These are phyloP conservation scores for Drosophila varians DNA, from an alignment of 1,140 invertebrate genomes.

Conservation along the genomic window DNA sequence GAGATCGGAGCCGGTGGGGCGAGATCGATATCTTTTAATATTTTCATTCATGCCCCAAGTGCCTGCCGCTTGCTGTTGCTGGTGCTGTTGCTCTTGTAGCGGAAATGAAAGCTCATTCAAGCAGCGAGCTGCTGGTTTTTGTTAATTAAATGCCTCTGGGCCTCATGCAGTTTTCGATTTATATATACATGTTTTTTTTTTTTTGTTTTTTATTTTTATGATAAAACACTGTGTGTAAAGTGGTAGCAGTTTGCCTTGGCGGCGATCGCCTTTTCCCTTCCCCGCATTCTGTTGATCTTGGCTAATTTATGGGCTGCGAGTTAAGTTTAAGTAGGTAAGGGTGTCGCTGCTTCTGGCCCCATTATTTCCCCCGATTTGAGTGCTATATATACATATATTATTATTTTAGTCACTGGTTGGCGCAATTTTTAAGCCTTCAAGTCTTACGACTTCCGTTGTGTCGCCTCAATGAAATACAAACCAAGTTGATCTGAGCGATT, in stretches of 20 bases:
- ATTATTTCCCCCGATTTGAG: not conserved
- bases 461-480: slow-evolving; percentile 32
- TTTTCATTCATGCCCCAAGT: slow-evolving; percentile 73
- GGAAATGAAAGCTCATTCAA: slow-evolving; percentile 74
- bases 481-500: slow-evolving; percentile 6
- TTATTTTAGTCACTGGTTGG: slow-evolving; percentile 16
- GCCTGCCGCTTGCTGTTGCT: slow-evolving; percentile 36
- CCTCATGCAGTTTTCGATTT: slow-evolving; percentile 54
- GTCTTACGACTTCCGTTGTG: slow-evolving; percentile 68
- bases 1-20: slow-evolving; percentile 33
- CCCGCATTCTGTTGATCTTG: slow-evolving; percentile 36
- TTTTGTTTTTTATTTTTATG: not conserved
- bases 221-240: slow-evolving; percentile 8
- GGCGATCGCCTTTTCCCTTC: slow-evolving; percentile 1
- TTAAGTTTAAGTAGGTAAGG: slow-evolving; percentile 39
- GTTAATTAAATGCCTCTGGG: slow-evolving; percentile 72
- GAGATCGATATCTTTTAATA: slow-evolving; percentile 77
- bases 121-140: slow-evolving; percentile 54
- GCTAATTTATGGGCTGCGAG: slow-evolving; percentile 57
- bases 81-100: slow-evolving; percentile 53
- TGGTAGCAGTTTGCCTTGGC: slow-evolving; percentile 39
- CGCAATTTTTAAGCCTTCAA: slow-evolving; percentile 57
- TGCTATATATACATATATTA: slow-evolving; percentile 2
- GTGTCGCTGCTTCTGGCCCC: slow-evolving; percentile 8
- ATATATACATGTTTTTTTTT: slow-evolving; percentile 12